Evolutionary conservation across 1,140 invertebrate genomes (phyloP).

Genomic region (Diorhabda sublineata): DNA sequence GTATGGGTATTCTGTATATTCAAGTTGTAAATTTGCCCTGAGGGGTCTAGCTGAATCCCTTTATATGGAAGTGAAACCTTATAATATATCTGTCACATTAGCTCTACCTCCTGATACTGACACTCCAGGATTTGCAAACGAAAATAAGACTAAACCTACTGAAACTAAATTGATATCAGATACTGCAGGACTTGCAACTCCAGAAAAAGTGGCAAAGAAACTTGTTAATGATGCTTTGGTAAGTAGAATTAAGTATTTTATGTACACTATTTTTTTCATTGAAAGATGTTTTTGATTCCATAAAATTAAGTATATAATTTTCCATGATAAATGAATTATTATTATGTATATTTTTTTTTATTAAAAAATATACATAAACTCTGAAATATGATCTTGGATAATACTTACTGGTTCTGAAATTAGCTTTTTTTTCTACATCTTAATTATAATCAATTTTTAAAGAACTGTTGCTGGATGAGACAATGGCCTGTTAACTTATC

Average conservation of each 20-base stretch:
- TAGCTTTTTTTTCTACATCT: not conserved
- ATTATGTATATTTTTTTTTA: too few species aligned
- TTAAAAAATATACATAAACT: too few species aligned
- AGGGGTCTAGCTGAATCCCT: constrained; percentile 90
- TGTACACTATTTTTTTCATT: not conserved
- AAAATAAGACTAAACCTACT: constrained; percentile 79
- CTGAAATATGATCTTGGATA: too few species aligned
- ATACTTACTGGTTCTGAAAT: too few species aligned
- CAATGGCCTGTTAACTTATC: too few species aligned
- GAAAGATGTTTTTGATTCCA: constrained; percentile 10
- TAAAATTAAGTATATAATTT: not conserved
- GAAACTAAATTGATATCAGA: constrained; percentile 89
- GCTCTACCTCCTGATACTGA: constrained; percentile 94
- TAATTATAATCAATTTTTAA: not conserved
- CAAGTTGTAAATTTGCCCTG: constrained; percentile 90
- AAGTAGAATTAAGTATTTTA: constrained; percentile 32
- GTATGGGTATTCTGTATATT: constrained; percentile 85
- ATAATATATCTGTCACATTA: constrained; percentile 81
- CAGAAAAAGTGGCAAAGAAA: constrained; percentile 75
- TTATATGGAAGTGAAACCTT: constrained; percentile 83
- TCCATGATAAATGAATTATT: not conserved
- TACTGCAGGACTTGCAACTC: constrained; percentile 67
- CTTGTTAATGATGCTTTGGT: constrained; percentile 81
- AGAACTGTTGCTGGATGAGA: not conserved
- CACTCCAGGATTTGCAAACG: constrained; percentile 89